A percentile compares a stretch with the other conserved stretches of the same genome.
Evolutionary conservation across 2,888 invertebrate genomes (phyloP).

Genomic region (Pimpla rufipes): DNA sequence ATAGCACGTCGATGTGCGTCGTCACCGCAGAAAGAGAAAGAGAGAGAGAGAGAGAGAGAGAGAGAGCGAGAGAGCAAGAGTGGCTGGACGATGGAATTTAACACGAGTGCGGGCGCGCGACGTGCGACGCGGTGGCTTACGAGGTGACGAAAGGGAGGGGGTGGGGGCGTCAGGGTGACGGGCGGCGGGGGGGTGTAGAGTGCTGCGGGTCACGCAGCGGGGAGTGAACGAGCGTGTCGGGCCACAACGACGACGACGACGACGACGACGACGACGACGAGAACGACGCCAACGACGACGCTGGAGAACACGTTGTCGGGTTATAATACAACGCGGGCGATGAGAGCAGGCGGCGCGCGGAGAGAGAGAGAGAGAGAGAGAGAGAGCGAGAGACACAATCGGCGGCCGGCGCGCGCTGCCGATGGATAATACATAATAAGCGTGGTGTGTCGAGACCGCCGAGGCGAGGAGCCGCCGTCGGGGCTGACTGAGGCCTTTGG

Average conservation of each 20-base stretch:
- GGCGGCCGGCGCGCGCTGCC: conserved; percentile 53
- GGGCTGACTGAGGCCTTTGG: no score
- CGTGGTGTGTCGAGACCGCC: conserved; percentile 71
- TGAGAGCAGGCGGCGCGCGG: no score
- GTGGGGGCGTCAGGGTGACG: conserved; percentile 78
- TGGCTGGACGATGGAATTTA: conserved; percentile 80
- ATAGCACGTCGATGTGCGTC: conserved; percentile 32
- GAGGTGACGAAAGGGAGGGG: conserved; percentile 63
- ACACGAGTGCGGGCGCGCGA: conserved; percentile 73
- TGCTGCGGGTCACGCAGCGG: conserved; percentile 3
- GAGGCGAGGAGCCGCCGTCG: no score
- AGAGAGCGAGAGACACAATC: conserved; percentile 72
- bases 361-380: background rate
- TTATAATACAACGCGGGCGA: conserved; percentile 4
- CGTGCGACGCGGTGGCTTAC: conserved; percentile 49
- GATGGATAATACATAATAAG: conserved; percentile 83
- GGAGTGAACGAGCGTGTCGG: conserved; percentile 78
- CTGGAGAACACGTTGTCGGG: conserved; percentile 74
- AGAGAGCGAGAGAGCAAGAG: no score
- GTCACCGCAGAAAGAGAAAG: conserved; percentile 64
- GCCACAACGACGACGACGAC: background rate
- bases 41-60: no score
- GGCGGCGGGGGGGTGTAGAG: background rate
- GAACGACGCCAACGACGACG: conserved; percentile 2
- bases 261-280: no score